Evolutionary conservation across 2,888 invertebrate species (phyloP).

Genomic region (Schizotus pectinicornis): DNA sequence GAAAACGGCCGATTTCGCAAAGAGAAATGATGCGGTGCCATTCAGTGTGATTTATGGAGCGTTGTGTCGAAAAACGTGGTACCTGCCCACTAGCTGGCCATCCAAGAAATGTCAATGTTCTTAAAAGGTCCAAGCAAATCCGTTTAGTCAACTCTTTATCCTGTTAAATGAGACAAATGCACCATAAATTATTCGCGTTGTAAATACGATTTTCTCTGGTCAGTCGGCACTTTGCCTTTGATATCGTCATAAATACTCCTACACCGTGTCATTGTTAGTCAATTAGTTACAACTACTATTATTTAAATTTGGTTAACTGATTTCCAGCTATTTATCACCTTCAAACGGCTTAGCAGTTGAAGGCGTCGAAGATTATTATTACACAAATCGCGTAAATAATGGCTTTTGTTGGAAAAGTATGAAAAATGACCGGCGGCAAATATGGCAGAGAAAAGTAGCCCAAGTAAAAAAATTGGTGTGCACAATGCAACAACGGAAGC

Average conservation of each 20-base stretch:
- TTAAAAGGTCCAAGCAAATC: conserved; percentile 9
- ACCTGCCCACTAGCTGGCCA: background rate
- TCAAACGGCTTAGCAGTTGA: background rate
- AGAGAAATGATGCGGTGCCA: background rate
- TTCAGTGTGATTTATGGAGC: conserved; percentile 1
- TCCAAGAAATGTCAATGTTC: conserved; percentile 16
- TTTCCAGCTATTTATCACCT: background rate
- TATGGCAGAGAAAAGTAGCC: too few relatives aligned
- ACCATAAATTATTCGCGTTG: conserved; percentile 29
- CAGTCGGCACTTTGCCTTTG: conserved; percentile 24
- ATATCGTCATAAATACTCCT: conserved; percentile 19
- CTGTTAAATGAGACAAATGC: conserved; percentile 21
- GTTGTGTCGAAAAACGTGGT: background rate
- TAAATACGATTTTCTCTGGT: conserved; percentile 34
- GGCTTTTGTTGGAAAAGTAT: too few relatives aligned
- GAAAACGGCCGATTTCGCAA: conserved; percentile 1
- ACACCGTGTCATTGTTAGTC: conserved; percentile 12
- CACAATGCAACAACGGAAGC: too few relatives aligned
- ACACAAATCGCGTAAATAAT: too few relatives aligned
- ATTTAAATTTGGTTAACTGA: background rate
- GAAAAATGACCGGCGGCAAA: too few relatives aligned
- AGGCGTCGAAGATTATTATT: background rate
- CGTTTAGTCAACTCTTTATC: conserved; percentile 24
- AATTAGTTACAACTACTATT: conserved; percentile 4
- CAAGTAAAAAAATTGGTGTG: too few relatives aligned